Conservation (phyloP, 1,140 invertebrate species). For the Zophobas morio region DNA sequence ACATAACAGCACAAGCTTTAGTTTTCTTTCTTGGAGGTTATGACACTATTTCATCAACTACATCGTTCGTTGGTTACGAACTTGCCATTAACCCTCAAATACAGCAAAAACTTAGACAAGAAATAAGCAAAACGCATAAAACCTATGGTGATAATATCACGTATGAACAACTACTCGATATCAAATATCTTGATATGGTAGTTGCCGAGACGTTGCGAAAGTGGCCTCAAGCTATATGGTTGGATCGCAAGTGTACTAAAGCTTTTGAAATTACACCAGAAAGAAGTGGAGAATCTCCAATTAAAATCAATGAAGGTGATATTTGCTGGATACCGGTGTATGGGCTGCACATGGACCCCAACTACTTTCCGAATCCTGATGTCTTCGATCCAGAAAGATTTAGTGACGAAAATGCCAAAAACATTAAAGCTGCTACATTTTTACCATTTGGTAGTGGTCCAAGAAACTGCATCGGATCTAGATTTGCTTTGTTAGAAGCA, state of each 20-base stretch:
- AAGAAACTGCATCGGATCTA: constrained; percentile 72
- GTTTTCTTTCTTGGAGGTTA: constrained; percentile 68
- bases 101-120: constrained; percentile 65
- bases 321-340: constrained; percentile 37
- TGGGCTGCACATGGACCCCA: constrained; percentile 63
- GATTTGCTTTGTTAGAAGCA: constrained; percentile 56
- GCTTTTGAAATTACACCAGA: not conserved
- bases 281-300: constrained; percentile 25
- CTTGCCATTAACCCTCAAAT: constrained; percentile 71
- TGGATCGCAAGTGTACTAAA: constrained; percentile 24
- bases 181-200: constrained; percentile 55
- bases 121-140: constrained; percentile 55
- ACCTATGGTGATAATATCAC: constrained; percentile 34
- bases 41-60: constrained; percentile 61
- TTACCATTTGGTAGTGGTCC: constrained; percentile 66
- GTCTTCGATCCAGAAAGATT: constrained; percentile 67
- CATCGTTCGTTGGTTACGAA: constrained; percentile 64
- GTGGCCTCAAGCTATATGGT: constrained; percentile 18
- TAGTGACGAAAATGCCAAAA: constrained; percentile 56
- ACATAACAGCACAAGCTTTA: constrained; percentile 65
- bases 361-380: constrained; percentile 72
- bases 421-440: constrained; percentile 55
- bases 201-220: constrained; percentile 37
- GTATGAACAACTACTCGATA: constrained; percentile 48
- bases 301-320: constrained; percentile 36